Conservation (phyloP, 1,140 invertebrate genomes). For the Lepeophtheirus salmonis region DNA sequence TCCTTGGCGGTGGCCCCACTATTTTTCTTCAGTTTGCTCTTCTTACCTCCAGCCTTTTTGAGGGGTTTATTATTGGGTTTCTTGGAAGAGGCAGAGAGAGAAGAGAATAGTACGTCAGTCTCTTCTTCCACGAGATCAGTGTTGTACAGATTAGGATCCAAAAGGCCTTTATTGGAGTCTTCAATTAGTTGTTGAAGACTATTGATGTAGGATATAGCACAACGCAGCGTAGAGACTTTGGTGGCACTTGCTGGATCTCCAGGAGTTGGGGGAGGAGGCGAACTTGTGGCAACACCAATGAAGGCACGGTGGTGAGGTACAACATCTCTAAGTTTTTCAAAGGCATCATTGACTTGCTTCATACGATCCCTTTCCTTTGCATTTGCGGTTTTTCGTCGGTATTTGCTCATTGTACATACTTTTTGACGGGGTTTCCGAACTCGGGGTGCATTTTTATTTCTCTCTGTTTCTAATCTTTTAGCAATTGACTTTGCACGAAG, state of each 20-base stretch:
- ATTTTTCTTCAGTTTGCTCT: no score
- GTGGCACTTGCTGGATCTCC: slow-evolving; percentile 5
- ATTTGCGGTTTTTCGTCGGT: slow-evolving; percentile 15
- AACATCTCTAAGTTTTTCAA: slow-evolving; percentile 8
- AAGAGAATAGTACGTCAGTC: neutral
- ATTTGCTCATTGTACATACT: slow-evolving; percentile 5
- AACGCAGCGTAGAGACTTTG: slow-evolving; percentile 6
- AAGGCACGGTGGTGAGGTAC: slow-evolving; percentile 3
- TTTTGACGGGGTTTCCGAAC: slow-evolving; percentile 1
- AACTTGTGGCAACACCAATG: neutral
- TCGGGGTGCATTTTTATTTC: slow-evolving; percentile 2
- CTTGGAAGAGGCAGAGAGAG: neutral
- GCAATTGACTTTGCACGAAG: slow-evolving; percentile 7
- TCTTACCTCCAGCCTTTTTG: no score
- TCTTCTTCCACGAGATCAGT: neutral
- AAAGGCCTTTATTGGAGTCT: neutral
- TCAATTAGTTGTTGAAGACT: neutral
- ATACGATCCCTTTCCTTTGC: slow-evolving; percentile 17
- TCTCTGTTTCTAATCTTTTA: slow-evolving; percentile 13
- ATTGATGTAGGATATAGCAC: slow-evolving; percentile 15
- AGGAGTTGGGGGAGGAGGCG: no score
- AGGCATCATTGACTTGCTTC: slow-evolving; percentile 14
- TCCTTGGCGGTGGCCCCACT: no score
- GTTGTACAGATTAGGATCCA: neutral
- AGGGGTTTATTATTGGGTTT: neutral